Percentiles rank a stretch among this genome's conserved stretches.
These are phyloP conservation scores for Cryptoprocta ferox DNA, from an alignment of 2,797 vertebrate species.

Conservation along the genomic window DNA sequence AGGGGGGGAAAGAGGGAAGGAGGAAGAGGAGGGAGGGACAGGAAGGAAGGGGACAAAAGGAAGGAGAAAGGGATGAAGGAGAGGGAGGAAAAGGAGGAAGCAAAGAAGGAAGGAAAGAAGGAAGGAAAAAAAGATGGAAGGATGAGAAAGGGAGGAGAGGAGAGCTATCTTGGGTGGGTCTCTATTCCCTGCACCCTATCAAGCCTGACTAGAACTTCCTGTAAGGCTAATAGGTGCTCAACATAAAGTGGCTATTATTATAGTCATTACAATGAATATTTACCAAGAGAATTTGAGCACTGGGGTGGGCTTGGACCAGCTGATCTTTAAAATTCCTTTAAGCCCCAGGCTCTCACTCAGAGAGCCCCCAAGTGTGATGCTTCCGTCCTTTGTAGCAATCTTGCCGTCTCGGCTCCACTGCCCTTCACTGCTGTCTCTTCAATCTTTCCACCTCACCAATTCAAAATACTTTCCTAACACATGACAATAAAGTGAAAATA, in stretches of 20 bases:
- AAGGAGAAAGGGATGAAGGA: no score
- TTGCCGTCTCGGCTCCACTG: slow-evolving; percentile 36
- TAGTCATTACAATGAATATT: background rate
- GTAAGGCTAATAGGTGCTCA: background rate
- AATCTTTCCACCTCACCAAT: slow-evolving; percentile 53
- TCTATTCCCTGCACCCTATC: background rate
- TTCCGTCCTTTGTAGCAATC: background rate
- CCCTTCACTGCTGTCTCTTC: slow-evolving; percentile 79
- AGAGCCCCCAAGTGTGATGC: background rate
- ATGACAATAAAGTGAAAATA: slow-evolving; percentile 61
- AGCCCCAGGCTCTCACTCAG: background rate
- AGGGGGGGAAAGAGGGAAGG: background rate
- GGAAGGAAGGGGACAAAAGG: background rate
- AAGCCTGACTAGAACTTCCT: background rate
- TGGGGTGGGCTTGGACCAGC: background rate
- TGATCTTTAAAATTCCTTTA: slow-evolving; percentile 1
- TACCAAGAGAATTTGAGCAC: background rate
- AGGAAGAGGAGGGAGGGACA: background rate
- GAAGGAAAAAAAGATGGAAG: fast-evolving
- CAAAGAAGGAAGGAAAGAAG: no score
- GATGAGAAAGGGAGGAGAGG: no score
- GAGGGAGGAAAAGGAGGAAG: no score
- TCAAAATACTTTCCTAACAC: slow-evolving; percentile 63
- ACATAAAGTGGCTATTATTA: background rate
- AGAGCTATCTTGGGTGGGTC: background rate